Evolutionary conservation across 2,888 invertebrate genomes (phyloP), one percentile per base, ranked within the genome.

Genomic region (Crepidodera aurea): DNA sequence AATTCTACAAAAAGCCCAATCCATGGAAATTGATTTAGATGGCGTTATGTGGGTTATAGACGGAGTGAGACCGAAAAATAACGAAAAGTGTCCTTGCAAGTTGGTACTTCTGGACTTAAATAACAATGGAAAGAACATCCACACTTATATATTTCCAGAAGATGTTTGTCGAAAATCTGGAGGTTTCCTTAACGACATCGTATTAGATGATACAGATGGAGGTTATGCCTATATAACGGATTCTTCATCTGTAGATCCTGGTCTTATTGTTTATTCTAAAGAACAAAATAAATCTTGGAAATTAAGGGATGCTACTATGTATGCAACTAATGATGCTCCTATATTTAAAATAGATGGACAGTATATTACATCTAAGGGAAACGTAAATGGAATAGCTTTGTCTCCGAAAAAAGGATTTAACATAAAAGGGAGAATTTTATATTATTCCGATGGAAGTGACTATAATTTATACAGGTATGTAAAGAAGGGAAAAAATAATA

Each of bases 221-320:
- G 85, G 83, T 32, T 86, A 84, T 72, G 90, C 90, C 8, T 91
- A 90, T 73, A 90, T 91, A 25, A 88, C 89, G 0, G 91, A 90
- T 75, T 87, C 85, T 72, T 87, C 87, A 71, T 83, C 82, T 2
- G 81, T 83, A 1, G 88, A 90, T 77, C 90, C 90, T 0, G 90
- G 90, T 27, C 85, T 91, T 57, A 86, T 91, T 50, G 88, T 91
- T 12, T 91, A 87, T 79, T 87, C 88, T 1, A 81, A 86, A 55
- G 80, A 82, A 53, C 84, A 88, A 69, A 85, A 86, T 67, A 85
- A 84, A 57, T 85, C 89, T 10, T 90, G 90, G 90, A 90, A 90
- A 78, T 76, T 90, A 34, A 84, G 88, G 6, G 89, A 90, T 73
- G 80, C 81, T 13, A 85, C 89, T 1, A 91, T 91, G 90, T 83